Evolutionary conservation across 2,797 vertebrate genomes (phyloP), one percentile per base, ranked within the genome.

Genomic region (Ceyx erithaca): DNA sequence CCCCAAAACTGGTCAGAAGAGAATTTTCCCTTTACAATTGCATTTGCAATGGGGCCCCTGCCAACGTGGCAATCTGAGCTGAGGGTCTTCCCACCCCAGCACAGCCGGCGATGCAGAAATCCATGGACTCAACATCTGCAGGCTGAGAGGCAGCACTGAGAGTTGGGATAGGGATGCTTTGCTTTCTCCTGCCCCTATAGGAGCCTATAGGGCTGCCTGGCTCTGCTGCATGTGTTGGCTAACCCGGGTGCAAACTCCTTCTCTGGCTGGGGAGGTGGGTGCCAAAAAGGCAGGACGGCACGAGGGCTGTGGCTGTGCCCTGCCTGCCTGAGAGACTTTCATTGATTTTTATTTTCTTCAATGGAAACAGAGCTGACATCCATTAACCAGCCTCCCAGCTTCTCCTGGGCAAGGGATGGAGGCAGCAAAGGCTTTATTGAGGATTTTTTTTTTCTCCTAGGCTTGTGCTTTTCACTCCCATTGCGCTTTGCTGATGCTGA

Each of bases 331-430:
- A 95, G 92, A 96, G 89, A 68, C 92, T 97, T 59, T 19, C 96
- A 96, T 97, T 92, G 97, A 97, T 98, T 97, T 97, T 94, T 86
- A 62, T 95, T 87, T 96, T 95, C 96, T 96, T 92, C 94, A 92
- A 80, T 96, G 87, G 94, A 94, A 95, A 67, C 89, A 92, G 91
- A 94, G 48, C 96, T 91, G 93, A 96, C 82, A 80, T 94, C 41
- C 96, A 95, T 97, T 96, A 97, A 95, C 90, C 68, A 59, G 72
- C 76, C 86, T 89, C 81, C 12, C 8, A 4, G 82, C 68, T 87
- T 43, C 55, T 80, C 30, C 68, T n/a, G 87, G 89, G 91, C 88
- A 31, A 71, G 91, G 66, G 35, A 28, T 28, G 61, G 76, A 88
- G 82, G 80, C 68, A 14, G 40, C 69, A 80, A 37, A 83, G 59